Conservation (phyloP, 2,797 vertebrate genomes). For the Anguilla marmorata region DNA sequence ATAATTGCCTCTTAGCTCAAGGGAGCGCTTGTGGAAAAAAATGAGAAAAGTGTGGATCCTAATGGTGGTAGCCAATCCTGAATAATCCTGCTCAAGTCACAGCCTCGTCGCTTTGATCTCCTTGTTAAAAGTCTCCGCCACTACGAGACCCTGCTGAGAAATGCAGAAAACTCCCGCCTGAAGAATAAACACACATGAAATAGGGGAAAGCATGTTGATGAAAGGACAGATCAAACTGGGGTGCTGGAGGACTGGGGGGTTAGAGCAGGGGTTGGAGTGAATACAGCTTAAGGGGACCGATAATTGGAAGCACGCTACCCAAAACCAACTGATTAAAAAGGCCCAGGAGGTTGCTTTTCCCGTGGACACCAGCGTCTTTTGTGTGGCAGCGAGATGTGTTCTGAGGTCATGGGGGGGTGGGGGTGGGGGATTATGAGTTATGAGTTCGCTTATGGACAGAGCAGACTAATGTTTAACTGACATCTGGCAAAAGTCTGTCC, state of each 20-base stretch:
- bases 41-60: constrained; percentile 71
- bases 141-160: constrained; percentile 54
- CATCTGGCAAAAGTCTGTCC: neutral
- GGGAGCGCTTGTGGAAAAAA: constrained; percentile 76
- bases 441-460: neutral
- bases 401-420: neutral
- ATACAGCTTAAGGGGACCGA: constrained; percentile 45
- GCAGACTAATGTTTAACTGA: neutral
- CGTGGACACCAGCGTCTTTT: neutral
- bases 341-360: constrained; percentile 21
- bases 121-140: constrained; percentile 56
- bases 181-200: constrained; percentile 48
- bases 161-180: constrained; percentile 40
- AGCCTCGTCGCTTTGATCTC: constrained; percentile 60
- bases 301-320: constrained; percentile 49
- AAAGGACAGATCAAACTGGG: neutral
- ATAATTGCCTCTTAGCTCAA: constrained; percentile 78
- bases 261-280: constrained; percentile 34
- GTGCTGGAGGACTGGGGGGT: neutral
- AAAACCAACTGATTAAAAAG: constrained; percentile 52
- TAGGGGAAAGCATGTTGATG: neutral
- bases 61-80: constrained; percentile 63
- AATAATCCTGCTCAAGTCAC: constrained; percentile 59
- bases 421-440: neutral
- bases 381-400: constrained; percentile 9